These are phyloP conservation scores for Pangasius macronema DNA, from an alignment of 2,797 vertebrate genomes.

Conservation along the genomic window DNA sequence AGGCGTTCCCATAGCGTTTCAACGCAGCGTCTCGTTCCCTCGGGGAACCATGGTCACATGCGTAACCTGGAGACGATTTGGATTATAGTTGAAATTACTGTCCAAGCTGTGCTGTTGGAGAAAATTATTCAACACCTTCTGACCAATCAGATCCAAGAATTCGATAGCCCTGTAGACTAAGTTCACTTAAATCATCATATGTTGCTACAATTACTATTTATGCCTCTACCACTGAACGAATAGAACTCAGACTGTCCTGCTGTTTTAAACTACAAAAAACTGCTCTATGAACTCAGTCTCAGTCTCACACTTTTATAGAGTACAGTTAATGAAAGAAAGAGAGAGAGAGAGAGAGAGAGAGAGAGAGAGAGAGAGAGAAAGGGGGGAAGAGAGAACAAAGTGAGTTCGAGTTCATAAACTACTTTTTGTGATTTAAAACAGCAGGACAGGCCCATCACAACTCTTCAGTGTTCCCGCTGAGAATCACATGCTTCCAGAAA, in stretches of 20 bases:
- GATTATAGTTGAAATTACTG: not conserved
- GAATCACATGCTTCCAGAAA: slow-evolving; percentile 24
- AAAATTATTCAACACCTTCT: not conserved
- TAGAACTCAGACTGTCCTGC: slow-evolving; percentile 33
- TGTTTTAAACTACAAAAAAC: slow-evolving; percentile 33
- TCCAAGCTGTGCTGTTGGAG: not conserved
- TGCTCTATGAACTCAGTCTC: slow-evolving; percentile 44
- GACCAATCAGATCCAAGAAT: not conserved
- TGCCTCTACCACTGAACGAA: not conserved
- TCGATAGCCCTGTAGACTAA: not conserved
- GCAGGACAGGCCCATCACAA: slow-evolving; percentile 15
- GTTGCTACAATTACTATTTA: not conserved
- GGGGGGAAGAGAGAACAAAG: slow-evolving; percentile 4
- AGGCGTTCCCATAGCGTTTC: too few relatives aligned
- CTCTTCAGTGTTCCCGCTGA: slow-evolving; percentile 17
- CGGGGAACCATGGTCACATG: too few relatives aligned
- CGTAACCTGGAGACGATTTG: too few relatives aligned
- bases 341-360: slow-evolving; percentile 30
- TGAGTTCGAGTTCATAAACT: slow-evolving; percentile 25
- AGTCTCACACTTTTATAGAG: slow-evolving; percentile 37
- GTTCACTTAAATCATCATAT: slow-evolving; percentile 4
- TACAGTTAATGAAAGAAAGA: slow-evolving; percentile 38
- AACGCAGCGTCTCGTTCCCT: too few relatives aligned
- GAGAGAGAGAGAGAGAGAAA: slow-evolving; percentile 18
- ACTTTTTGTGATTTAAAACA: slow-evolving; percentile 28